These are phyloP conservation scores for Phainopepla nitens DNA, from an alignment of 2,113 vertebrate species.

Conservation along the genomic window DNA sequence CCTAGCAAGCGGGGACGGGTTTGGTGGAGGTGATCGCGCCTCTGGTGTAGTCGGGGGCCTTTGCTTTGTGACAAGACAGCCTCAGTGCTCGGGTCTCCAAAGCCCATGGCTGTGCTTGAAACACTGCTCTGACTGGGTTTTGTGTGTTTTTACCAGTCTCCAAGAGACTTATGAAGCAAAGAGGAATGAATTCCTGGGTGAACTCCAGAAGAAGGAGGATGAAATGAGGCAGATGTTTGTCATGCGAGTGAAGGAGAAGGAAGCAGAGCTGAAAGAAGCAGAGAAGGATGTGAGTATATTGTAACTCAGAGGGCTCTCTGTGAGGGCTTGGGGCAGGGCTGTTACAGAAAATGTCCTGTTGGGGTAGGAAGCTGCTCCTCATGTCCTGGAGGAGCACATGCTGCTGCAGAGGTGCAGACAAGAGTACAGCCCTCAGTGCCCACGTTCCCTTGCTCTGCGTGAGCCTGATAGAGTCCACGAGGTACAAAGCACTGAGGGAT, in stretches of 20 bases:
- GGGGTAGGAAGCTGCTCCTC: neutral
- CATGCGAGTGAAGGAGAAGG: conserved; percentile 87
- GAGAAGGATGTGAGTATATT: conserved; percentile 79
- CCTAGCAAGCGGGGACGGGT: neutral
- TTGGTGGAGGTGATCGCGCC: fast-evolving
- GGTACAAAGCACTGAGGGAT: neutral
- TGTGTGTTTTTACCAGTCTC: conserved; percentile 66
- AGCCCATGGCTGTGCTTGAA: neutral
- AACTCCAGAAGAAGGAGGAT: conserved; percentile 85
- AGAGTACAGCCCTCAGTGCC: neutral
- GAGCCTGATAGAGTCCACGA: fast-evolving
- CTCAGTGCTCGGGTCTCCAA: fast-evolving
- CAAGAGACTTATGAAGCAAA: conserved; percentile 88
- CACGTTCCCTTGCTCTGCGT: fast-evolving
- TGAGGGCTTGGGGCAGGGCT: neutral
- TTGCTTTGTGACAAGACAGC: fast-evolving
- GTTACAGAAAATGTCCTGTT: neutral
- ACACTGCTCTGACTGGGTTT: neutral
- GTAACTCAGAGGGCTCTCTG: neutral
- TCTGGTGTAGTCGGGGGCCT: neutral
- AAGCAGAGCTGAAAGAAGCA: conserved; percentile 84
- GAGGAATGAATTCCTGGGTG: conserved; percentile 84
- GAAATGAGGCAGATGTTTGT: conserved; percentile 92
- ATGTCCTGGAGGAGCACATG: fast-evolving
- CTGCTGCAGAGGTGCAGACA: neutral